A percentile compares a stretch with the other conserved stretches of the same genome.
Evolutionary conservation across 2,113 vertebrate species (phyloP).

Genomic region (Macaca nemestrina): DNA sequence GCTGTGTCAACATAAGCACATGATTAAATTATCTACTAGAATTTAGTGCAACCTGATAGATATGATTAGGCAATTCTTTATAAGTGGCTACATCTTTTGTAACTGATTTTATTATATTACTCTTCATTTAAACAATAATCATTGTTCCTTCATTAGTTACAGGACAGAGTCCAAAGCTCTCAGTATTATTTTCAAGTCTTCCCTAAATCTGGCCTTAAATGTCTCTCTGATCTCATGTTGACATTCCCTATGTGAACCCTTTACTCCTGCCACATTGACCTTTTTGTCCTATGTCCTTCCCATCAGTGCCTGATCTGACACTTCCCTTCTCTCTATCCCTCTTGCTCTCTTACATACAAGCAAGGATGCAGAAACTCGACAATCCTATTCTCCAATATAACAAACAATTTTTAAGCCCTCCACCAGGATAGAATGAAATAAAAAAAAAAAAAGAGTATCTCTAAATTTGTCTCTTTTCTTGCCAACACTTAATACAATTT

Average conservation of each 20-base stretch:
- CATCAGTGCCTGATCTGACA: background rate
- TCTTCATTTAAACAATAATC: background rate
- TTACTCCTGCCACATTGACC: fast-evolving
- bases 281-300: background rate
- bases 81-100: background rate
- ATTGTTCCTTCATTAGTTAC: background rate
- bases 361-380: background rate
- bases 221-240: background rate
- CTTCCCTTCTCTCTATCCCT: background rate
- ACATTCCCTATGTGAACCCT: background rate
- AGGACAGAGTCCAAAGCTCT: background rate
- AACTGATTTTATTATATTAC: background rate
- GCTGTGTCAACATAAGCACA: background rate
- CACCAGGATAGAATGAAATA: background rate
- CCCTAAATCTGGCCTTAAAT: background rate
- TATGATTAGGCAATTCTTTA: background rate
- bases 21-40: background rate
- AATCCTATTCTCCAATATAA: background rate
- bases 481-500: background rate
- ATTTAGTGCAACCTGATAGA: background rate
- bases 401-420: background rate
- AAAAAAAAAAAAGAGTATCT: background rate
- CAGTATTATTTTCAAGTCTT: background rate
- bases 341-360: fast-evolving
- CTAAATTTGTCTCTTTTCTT: background rate